Evolutionary conservation across 2,888 invertebrate species (phyloP), one percentile per base, ranked within the genome.

Genomic region (Poecilus cupreus): DNA sequence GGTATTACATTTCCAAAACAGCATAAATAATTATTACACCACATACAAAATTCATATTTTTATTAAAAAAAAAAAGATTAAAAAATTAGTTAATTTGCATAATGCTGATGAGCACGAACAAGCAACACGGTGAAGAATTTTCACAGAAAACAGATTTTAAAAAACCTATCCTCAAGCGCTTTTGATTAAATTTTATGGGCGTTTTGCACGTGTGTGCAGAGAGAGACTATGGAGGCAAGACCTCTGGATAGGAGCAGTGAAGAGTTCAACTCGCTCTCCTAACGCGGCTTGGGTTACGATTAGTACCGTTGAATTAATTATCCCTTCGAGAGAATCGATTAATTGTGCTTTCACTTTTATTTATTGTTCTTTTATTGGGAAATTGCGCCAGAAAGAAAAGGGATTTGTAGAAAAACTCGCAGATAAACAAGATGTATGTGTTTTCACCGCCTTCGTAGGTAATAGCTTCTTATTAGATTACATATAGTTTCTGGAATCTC

Each of bases 241-340:
- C n/a, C n/a, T n/a, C n/a, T n/a, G n/a, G n/a, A 26, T 26, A 26
- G 3, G 20, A 20, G 54, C 22, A 54, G 54, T n/a, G 18, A 18
- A 49, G 6, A 49, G 32, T 32, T 32, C 4, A 8, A 3, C 32
- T 6, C 32, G 32, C 32, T 49, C 49, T 13, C 11, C 6, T 20
- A 18, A 20, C 18, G 51, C 51, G 51, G 1, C 5, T 51, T 20
- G 22, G 60, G 22, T n/a, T 54, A 54, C 60, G 60, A 60, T 60
- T 60, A 60, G 60, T 60, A 60, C 24, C n/a, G 60, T 26, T 26
- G 75, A 75, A 75, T 75, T 75, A 75, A 75, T 75, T 75, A 75
- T 75, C 75, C 51, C 32, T 75, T 51, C 4, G 75, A 51, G 54
- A 75, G 37, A 75, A 75, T 75, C 75, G 75, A 75, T 75, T 51